Evolutionary conservation across 2,888 invertebrate species (phyloP).

Genomic region (Lycophotia porphyrea): DNA sequence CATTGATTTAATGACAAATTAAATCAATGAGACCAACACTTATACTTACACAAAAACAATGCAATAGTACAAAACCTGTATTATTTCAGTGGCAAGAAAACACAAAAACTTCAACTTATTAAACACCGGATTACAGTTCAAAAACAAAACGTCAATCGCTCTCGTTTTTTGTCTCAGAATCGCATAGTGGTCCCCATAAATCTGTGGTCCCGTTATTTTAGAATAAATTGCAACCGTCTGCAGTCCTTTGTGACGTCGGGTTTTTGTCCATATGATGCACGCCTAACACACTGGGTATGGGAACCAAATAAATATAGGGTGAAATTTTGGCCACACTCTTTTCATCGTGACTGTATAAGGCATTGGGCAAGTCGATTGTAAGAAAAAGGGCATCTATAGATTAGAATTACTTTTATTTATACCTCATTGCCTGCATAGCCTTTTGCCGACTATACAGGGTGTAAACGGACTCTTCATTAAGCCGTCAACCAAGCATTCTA

Average conservation of each 20-base stretch:
- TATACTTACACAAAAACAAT: background rate
- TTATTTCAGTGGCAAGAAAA: background rate
- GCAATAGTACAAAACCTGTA: background rate
- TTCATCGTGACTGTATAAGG: slow-evolving; percentile 40
- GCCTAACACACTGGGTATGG: slow-evolving; percentile 62
- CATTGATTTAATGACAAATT: background rate
- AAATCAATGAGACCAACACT: too few relatives aligned
- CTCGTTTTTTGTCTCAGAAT: slow-evolving; percentile 69
- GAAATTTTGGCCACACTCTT: slow-evolving; percentile 51
- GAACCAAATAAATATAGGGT: slow-evolving; percentile 57
- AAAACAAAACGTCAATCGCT: slow-evolving; percentile 60
- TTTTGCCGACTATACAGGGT: background rate
- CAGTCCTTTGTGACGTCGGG: slow-evolving; percentile 75
- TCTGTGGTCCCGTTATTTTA: slow-evolving; percentile 78
- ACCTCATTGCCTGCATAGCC: background rate
- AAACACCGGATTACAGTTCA: slow-evolving; percentile 54
- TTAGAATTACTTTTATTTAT: background rate
- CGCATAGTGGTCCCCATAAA: slow-evolving; percentile 75
- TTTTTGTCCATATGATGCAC: slow-evolving; percentile 77
- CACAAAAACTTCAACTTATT: slow-evolving; percentile 43
- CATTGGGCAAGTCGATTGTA: slow-evolving; percentile 25
- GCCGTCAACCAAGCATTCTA: too few relatives aligned
- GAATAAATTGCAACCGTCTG: slow-evolving; percentile 74
- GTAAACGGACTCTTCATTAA: too few relatives aligned
- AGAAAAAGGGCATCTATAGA: background rate